Percentiles rank a stretch among this genome's conserved stretches.
These are phyloP conservation scores for Poeciliopsis infans DNA, from an alignment of 2,797 vertebrate genomes.

Conservation along the genomic window DNA sequence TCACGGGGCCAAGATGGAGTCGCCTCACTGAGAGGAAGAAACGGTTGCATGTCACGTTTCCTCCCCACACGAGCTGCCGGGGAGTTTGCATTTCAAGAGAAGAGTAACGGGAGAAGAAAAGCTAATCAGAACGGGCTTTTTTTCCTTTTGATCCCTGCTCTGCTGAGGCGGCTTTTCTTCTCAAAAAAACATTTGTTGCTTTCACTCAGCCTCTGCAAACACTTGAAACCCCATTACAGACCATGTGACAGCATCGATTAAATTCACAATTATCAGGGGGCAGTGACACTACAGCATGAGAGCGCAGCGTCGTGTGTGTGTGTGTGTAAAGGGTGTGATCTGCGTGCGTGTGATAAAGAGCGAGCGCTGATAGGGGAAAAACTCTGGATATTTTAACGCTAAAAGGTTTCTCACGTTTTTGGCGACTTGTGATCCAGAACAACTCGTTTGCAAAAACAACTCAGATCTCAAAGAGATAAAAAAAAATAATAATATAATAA, in stretches of 20 bases:
- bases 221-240: conserved; percentile 74
- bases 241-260: conserved; percentile 80
- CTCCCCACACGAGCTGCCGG: conserved; percentile 45
- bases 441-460: conserved; percentile 38
- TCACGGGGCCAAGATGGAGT: conserved; percentile 30
- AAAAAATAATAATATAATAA: conserved; percentile 11
- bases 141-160: conserved; percentile 64
- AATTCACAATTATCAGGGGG: conserved; percentile 78
- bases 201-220: conserved; percentile 68
- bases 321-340: not conserved
- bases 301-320: conserved; percentile 33
- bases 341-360: conserved; percentile 8
- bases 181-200: conserved; percentile 61
- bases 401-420: conserved; percentile 34
- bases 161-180: conserved; percentile 72
- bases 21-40: conserved; percentile 32
- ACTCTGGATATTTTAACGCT: conserved; percentile 39
- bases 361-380: conserved; percentile 30
- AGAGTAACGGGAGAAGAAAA: conserved; percentile 45
- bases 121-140: conserved; percentile 67
- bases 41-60: conserved; percentile 48
- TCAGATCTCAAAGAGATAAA: conserved; percentile 22
- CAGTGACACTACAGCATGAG: conserved; percentile 57
- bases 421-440: conserved; percentile 39
- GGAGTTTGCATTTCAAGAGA: conserved; percentile 65